Conservation (phyloP, 2,888 invertebrate species). For the Drosophila buzzatii region DNA sequence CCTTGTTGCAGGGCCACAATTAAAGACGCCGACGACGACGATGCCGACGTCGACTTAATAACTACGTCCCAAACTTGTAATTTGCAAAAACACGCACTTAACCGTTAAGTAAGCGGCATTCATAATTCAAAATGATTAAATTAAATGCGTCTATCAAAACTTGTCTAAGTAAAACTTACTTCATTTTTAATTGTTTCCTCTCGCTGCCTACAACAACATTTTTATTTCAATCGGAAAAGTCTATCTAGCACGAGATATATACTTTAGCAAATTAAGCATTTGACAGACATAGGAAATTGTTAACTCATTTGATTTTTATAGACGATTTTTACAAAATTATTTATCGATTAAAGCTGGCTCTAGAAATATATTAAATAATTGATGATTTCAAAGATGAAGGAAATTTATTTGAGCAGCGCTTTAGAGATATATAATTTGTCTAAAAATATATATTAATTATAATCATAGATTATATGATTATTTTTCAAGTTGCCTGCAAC, state of each 20-base stretch:
- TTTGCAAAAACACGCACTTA: constrained; percentile 54
- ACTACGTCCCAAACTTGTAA: constrained; percentile 30
- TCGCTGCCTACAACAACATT: constrained; percentile 32
- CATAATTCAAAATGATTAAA: constrained; percentile 35
- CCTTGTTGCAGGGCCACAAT: constrained; percentile 41
- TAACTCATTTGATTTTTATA: neutral
- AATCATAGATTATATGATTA: neutral
- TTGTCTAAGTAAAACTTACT: constrained; percentile 16
- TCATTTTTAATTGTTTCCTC: constrained; percentile 50
- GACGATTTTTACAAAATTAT: neutral
- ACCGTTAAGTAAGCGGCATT: constrained; percentile 34
- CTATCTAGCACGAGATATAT: constrained; percentile 21
- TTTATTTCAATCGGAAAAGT: constrained; percentile 13
- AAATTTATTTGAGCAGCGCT: neutral
- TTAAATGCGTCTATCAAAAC: constrained; percentile 34
- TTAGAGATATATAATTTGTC: neutral
- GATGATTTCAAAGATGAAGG: neutral
- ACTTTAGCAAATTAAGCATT: neutral
- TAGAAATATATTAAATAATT: neutral
- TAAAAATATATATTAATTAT: neutral
- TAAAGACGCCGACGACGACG: constrained; percentile 30
- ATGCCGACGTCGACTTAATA: constrained; percentile 26
- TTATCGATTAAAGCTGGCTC: neutral
- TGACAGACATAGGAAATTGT: constrained; percentile 13
- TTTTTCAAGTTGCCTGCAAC: neutral